phyloP scores from a whole-genome alignment of 2,113 vertebrate species.

The Probosciger aterrimus region DNA sequence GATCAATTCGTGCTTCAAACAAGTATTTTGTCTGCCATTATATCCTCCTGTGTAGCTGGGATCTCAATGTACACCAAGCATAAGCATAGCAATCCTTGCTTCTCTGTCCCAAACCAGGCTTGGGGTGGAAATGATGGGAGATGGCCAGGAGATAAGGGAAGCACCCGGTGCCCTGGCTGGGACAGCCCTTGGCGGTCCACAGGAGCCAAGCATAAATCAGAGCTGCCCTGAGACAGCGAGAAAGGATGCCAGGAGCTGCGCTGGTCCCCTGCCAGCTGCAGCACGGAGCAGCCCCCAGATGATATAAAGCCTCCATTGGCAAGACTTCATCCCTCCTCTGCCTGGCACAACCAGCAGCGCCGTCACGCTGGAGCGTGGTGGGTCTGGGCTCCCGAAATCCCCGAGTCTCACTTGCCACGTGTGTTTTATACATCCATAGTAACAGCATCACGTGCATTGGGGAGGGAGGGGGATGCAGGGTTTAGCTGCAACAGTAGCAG shows the following conservation, averaged over 20 bases:
- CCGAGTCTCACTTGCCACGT: rapidly evolving
- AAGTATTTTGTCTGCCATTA: slow-evolving; percentile 1
- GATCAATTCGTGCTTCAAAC: background rate
- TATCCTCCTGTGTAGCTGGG: background rate
- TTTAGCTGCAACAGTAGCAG: background rate
- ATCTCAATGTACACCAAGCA: background rate
- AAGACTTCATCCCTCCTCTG: background rate
- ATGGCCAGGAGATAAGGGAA: background rate
- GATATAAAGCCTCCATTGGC: background rate
- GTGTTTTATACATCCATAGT: background rate
- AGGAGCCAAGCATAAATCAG: background rate
- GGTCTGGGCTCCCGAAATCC: background rate
- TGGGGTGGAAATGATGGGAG: background rate
- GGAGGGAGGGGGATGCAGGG: background rate
- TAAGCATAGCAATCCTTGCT: background rate
- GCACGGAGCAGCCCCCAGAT: background rate
- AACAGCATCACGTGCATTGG: background rate
- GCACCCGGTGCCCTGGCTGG: background rate
- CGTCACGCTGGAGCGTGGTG: rapidly evolving
- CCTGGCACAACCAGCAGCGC: background rate
- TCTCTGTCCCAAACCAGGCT: background rate
- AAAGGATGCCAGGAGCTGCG: background rate
- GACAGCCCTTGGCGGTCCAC: background rate
- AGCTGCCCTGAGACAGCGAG: background rate
- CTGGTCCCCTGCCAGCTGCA: slow-evolving; percentile 3